Base-by-base conservation (phyloP, 2,888 invertebrate genomes). In the Dermolepida albohirtum region DNA sequence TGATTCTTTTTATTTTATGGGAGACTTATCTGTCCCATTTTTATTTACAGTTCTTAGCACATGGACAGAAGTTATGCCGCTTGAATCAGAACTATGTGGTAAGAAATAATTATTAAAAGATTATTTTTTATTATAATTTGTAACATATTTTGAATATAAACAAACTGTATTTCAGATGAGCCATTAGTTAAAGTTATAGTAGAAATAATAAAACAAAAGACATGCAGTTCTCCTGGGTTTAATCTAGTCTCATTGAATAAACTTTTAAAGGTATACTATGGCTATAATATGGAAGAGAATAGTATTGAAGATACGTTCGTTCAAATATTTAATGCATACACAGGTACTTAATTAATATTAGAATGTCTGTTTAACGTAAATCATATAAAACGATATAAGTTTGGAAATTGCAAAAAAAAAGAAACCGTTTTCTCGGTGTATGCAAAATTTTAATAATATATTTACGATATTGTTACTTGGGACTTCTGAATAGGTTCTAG, bases 11-110 rank as follows among this genome's bases (percentile, higher is more conserved):
- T 86, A 85, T 71, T 82, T 80, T 69, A 78, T 82, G 69, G 81
- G 79, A 27, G 73, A 82, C 51, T 75, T 80, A 44, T 81, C 83
- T 11, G 68, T 81, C 7, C 76, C 80, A 14, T 73, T 84, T 66
- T 76, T 86, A 41, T 81, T 83, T 70, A 77, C 76, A 5, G 80
- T 82, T 41, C 72, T 85, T 10, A 81, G 80, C 16, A 81, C 80
- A 43, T 86, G 86, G 86, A 79, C 81, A 12, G 85, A 86, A 77
- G 79, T 85, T 22, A 73, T 86, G 17, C 85, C 85, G 7, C 76
- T 77, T 66, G 78, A 76, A 55, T 73, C 72, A 22, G 78, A 81
- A 76, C 74, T 76, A 7, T 67, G 70, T 29, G 71, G 75, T 75
- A 70, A 74, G 71, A 70, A 22, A 34, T 54, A 44, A 29, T 54